These are phyloP conservation scores for Lophotriccus pileatus DNA, from an alignment of 2,797 vertebrate species.

Conservation along the genomic window DNA sequence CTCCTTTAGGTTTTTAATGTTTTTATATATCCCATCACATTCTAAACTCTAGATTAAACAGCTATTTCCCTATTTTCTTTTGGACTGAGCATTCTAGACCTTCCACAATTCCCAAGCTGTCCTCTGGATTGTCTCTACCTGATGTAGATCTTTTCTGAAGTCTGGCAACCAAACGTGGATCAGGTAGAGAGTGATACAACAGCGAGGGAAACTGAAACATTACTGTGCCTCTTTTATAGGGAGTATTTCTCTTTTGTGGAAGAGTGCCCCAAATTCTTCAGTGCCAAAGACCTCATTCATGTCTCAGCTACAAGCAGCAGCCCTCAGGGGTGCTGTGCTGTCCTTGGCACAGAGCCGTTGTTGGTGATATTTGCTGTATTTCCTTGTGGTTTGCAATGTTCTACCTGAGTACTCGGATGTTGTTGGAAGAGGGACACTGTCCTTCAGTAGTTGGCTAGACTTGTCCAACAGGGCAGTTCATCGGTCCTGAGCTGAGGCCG, in stretches of 20 bases:
- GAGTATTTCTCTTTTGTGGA: not conserved
- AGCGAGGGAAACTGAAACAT: not conserved
- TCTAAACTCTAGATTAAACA: not conserved
- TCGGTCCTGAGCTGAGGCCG: not conserved
- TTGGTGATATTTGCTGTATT: not conserved
- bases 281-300: not conserved
- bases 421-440: not conserved
- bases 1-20: not conserved
- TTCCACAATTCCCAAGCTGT: not conserved
- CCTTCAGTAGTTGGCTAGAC: not conserved
- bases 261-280: not conserved
- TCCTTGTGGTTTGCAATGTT: not conserved
- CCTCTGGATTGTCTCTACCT: not conserved
- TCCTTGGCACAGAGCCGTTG: fast-evolving
- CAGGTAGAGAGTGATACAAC: not conserved
- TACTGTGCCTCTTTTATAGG: not conserved
- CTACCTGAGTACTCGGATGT: not conserved
- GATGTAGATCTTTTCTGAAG: not conserved
- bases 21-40: not conserved
- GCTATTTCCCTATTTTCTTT: not conserved
- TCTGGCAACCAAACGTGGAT: not conserved
- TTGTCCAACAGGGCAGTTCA: not conserved
- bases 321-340: not conserved
- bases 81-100: not conserved
- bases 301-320: not conserved